Base-by-base conservation (phyloP, 2,888 invertebrate species). In the Seira ritae region DNA sequence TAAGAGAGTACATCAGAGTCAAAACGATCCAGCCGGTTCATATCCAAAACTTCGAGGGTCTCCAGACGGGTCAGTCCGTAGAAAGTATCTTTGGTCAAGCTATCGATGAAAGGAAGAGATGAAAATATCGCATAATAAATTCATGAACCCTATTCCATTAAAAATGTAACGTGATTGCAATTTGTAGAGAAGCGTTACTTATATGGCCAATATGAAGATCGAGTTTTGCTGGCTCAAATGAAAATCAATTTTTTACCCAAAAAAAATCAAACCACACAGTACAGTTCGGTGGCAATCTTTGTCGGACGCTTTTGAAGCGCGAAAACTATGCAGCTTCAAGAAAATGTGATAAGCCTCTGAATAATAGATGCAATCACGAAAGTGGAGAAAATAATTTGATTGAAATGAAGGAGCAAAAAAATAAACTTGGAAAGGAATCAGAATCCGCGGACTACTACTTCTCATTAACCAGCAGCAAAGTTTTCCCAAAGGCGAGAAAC, bases 1-100 rank as follows among this genome's bases (percentile, higher is more conserved):
- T 94, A 94, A 89, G 94, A 93, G 90, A 96, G 93, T 71, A 95
- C 94, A 90, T 95, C 94, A 85, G 94, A 93, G 91, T 96, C 96
- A 89, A 95, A 93, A 89, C 94, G 92, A 90, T 94, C 94, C 88
- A 96, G 93, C 89, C 94, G 93, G 88, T 94, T 93, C 86, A 97
- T 92, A 88, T 95, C 94, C 85, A 94, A 93, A 89, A 97, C 92
- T 89, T 95, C 94, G 80, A 97, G 92, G 90, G 94, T 93, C 86
- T 96, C 95, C 88, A 96, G 92, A 86, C 94, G 94, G 86, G 92
- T 92, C 87, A 95, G 92, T 84, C 94, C 94, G 89, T 93, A 92
- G 91, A 95, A 95, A 91, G 94, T 94, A 90, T 95, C 94, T 89
- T 93, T 92, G 85, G 93, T 92, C 84, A 96, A 92, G 94, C 92